Evolutionary conservation across 2,888 invertebrate species (phyloP).

Genomic region (Heliconius cydno): DNA sequence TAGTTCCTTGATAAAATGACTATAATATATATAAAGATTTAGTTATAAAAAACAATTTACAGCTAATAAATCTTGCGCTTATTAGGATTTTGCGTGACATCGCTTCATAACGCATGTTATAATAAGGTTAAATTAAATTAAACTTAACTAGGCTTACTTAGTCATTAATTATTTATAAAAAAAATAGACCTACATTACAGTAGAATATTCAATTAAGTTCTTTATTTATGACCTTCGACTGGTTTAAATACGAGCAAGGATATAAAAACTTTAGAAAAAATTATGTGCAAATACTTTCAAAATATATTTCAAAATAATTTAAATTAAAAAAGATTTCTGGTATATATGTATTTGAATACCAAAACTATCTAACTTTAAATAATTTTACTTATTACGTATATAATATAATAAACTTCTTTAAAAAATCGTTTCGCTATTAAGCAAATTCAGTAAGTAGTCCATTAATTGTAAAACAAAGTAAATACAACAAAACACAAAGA

Average conservation of each 20-base stretch:
- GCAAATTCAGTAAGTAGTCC: neutral
- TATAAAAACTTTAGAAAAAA: too few relatives aligned
- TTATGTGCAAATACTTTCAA: too few relatives aligned
- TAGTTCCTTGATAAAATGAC: neutral
- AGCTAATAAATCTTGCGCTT: slow-evolving; percentile 36
- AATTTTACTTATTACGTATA: too few relatives aligned
- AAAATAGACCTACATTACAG: neutral
- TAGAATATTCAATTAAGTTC: neutral
- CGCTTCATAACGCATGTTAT: slow-evolving; percentile 38
- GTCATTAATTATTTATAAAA: neutral
- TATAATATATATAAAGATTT: neutral
- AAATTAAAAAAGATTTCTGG: neutral
- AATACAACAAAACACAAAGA: slow-evolving; percentile 12
- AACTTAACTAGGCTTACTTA: slow-evolving; percentile 27
- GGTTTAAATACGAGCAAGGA: too few relatives aligned
- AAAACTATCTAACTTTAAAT: too few relatives aligned
- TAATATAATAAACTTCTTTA: too few relatives aligned
- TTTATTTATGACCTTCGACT: neutral
- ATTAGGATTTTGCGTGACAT: slow-evolving; percentile 39
- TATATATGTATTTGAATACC: too few relatives aligned
- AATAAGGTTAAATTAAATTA: slow-evolving; percentile 42
- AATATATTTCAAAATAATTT: neutral
- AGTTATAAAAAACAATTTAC: neutral
- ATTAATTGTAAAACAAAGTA: neutral
- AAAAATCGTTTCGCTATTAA: too few relatives aligned